phyloP scores from a whole-genome alignment of 2,113 vertebrate genomes.

The Platysternon megacephalum region DNA sequence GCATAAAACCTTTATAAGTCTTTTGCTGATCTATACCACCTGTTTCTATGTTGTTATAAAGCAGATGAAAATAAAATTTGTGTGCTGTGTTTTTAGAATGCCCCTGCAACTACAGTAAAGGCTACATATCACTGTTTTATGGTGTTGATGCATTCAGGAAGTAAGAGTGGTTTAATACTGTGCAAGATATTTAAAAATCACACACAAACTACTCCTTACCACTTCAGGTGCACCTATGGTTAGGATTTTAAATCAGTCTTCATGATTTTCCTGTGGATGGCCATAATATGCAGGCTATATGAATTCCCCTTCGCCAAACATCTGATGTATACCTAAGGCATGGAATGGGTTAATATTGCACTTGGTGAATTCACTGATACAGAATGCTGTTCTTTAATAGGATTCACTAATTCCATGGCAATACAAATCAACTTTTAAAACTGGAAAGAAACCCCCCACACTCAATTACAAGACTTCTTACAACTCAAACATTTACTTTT shows the following conservation, averaged over 20 bases:
- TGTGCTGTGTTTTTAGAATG: neutral
- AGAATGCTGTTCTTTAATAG: neutral
- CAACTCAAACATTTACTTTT: slow-evolving; percentile 19
- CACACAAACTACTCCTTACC: neutral
- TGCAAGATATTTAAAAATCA: neutral
- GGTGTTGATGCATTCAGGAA: neutral
- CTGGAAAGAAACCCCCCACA: neutral
- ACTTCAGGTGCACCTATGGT: neutral
- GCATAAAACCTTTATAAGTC: neutral
- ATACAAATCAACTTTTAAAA: neutral
- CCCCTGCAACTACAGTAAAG: neutral
- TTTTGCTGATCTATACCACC: neutral
- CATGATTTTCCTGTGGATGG: neutral
- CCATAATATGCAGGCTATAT: neutral
- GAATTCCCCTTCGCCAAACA: neutral
- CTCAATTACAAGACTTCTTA: slow-evolving; percentile 18
- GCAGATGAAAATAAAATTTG: neutral
- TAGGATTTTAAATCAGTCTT: neutral
- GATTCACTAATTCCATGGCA: neutral
- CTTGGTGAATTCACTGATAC: neutral
- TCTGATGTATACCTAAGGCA: neutral
- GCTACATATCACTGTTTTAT: neutral
- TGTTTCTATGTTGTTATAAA: neutral
- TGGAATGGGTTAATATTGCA: slow-evolving; percentile 24
- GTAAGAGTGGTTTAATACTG: neutral